These are phyloP conservation scores for Drosophila lacteicornis DNA, from an alignment of 1,140 invertebrate genomes.

Conservation along the genomic window DNA sequence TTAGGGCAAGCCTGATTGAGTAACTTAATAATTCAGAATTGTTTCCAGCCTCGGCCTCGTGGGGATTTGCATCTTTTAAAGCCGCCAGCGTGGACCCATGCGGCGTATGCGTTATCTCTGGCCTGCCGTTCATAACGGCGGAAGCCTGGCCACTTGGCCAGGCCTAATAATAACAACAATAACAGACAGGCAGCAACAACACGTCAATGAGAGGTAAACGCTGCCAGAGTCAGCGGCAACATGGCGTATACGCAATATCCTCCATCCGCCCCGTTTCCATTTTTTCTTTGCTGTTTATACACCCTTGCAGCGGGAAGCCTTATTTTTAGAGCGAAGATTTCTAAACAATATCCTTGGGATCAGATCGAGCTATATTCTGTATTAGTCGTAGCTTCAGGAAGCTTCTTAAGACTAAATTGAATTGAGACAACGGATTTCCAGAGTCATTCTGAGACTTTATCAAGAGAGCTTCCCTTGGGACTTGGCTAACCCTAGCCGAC, in stretches of 20 bases:
- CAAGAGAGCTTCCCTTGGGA: background rate
- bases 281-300: background rate
- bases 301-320: background rate
- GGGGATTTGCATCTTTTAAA: slow-evolving; percentile 53
- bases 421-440: background rate
- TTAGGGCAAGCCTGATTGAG: slow-evolving; percentile 51
- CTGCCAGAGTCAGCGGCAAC: slow-evolving; percentile 37
- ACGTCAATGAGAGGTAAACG: slow-evolving; percentile 20
- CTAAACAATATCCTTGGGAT: no score
- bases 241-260: slow-evolving; percentile 67
- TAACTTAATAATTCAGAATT: slow-evolving; percentile 58
- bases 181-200: slow-evolving; percentile 3
- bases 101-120: slow-evolving; percentile 58
- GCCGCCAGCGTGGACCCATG: slow-evolving; percentile 36
- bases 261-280: slow-evolving; percentile 31
- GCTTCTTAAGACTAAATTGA: no score
- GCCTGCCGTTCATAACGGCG: background rate
- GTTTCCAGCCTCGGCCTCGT: slow-evolving; percentile 41
- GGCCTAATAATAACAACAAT: slow-evolving; percentile 38
- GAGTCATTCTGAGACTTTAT: background rate
- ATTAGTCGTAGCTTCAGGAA: no score
- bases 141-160: slow-evolving; percentile 28
- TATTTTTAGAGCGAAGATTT: background rate
- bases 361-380: background rate
- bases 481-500: background rate